Conservation (phyloP, 2,888 invertebrate species). For the Drosophila mimica region DNA sequence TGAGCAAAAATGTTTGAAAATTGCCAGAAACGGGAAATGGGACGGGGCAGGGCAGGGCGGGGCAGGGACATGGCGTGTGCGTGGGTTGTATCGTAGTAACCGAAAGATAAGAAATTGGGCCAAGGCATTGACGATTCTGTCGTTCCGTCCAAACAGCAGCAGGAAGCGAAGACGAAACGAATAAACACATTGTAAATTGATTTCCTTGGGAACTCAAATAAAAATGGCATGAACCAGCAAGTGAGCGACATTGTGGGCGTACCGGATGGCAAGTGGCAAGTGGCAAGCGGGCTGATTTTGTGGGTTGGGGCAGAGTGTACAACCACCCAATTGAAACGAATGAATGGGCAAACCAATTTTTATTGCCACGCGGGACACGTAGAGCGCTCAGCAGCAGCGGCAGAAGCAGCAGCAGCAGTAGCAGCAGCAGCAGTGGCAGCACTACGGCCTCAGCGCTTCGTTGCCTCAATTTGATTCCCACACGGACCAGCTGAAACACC, state of each 20-base stretch:
- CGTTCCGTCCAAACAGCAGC: conserved; percentile 16
- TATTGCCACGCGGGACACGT: conserved; percentile 82
- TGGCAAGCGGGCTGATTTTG: conserved; percentile 1
- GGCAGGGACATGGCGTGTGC: not conserved
- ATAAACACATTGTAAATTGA: conserved; percentile 80
- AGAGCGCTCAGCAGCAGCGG: conserved; percentile 39
- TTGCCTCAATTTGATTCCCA: conserved; percentile 77
- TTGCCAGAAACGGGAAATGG: conserved; percentile 56
- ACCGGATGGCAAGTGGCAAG: conserved; percentile 11
- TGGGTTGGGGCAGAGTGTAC: conserved; percentile 24
- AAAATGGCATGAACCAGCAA: conserved; percentile 80
- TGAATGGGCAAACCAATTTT: conserved; percentile 80
- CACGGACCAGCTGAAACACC: conserved; percentile 33
- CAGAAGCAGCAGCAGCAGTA: conserved; percentile 9
- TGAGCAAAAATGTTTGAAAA: conserved; percentile 81
- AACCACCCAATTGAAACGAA: conserved; percentile 72
- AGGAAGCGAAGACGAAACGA: conserved; percentile 74
- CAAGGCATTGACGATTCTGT: conserved; percentile 50
- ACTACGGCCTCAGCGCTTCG: conserved; percentile 39
- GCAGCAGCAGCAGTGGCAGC: conserved; percentile 4
- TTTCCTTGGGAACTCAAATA: conserved; percentile 82
- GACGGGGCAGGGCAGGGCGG: not conserved
- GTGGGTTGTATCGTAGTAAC: conserved; percentile 67
- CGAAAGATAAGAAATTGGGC: conserved; percentile 49
- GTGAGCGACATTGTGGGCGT: conserved; percentile 66